phyloP scores from a whole-genome alignment of 2,888 invertebrate species.

The Carcina quercana region DNA sequence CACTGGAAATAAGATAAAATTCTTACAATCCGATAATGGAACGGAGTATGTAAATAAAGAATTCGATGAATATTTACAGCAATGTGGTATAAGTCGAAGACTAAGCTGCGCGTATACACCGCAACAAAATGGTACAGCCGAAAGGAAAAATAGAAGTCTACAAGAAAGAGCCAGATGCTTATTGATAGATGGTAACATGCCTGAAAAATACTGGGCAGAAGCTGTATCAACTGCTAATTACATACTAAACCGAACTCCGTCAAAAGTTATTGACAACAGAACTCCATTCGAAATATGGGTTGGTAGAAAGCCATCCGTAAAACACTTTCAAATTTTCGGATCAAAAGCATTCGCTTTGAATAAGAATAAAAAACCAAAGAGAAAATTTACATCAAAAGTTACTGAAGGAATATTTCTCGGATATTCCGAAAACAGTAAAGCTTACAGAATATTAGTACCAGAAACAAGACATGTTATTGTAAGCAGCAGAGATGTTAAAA shows the following conservation, averaged over 20 bases:
- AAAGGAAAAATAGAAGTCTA: slow-evolving; percentile 8
- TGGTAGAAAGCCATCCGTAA: slow-evolving; percentile 4
- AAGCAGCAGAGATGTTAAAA: slow-evolving; percentile 2
- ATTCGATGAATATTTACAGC: slow-evolving; percentile 4
- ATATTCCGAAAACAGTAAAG: slow-evolving; percentile 3
- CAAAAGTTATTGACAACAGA: slow-evolving; percentile 1
- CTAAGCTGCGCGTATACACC: slow-evolving; percentile 3
- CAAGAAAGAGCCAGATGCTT: slow-evolving; percentile 8
- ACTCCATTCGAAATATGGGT: slow-evolving; percentile 8
- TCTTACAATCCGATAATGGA: slow-evolving; percentile 3
- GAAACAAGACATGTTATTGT: not conserved
- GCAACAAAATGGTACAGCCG: slow-evolving; percentile 6
- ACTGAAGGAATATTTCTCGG: slow-evolving; percentile 6
- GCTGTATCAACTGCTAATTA: slow-evolving; percentile 11
- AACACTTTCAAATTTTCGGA: slow-evolving; percentile 11
- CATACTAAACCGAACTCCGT: slow-evolving; percentile 6
- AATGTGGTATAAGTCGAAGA: slow-evolving; percentile 3
- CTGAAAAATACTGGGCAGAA: slow-evolving; percentile 9
- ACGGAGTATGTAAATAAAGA: slow-evolving; percentile 6
- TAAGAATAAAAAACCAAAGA: slow-evolving; percentile 5
- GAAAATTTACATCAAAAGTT: slow-evolving; percentile 8
- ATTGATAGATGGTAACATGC: slow-evolving; percentile 4
- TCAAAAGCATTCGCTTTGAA: slow-evolving; percentile 6
- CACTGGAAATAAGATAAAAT: slow-evolving; percentile 1
- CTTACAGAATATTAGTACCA: slow-evolving; percentile 2